phyloP scores from a whole-genome alignment of 2,113 vertebrate genomes.

The Eretmochelys imbricata region DNA sequence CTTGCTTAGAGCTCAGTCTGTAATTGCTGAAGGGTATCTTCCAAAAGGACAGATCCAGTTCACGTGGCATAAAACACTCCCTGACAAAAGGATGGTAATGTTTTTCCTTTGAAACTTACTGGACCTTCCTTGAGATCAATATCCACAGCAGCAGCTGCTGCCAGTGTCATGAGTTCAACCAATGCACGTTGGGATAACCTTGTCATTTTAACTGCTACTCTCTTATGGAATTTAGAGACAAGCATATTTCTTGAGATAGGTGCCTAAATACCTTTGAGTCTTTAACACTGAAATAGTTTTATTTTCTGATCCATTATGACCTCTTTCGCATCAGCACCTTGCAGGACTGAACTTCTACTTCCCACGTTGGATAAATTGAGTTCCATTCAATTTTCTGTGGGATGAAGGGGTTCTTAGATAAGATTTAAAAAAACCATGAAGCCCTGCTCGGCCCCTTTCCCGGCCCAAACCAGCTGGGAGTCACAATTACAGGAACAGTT shows the following conservation, averaged over 20 bases:
- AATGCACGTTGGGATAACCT: not conserved
- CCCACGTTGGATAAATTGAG: no score
- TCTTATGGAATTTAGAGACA: not conserved
- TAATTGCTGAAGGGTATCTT: not conserved
- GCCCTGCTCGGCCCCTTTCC: no score
- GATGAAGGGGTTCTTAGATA: not conserved
- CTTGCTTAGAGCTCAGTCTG: not conserved
- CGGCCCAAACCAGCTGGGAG: no score
- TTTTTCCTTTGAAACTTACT: not conserved
- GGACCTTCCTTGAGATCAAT: not conserved
- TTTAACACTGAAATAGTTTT: no score
- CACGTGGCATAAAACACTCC: not conserved
- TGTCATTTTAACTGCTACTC: accelerated
- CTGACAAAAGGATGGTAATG: not conserved
- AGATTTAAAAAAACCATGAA: not conserved
- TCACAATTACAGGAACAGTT: no score
- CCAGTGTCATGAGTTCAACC: not conserved
- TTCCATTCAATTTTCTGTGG: not conserved
- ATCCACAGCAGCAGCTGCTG: not conserved
- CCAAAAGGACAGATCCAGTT: not conserved
- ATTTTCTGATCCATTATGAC: no score
- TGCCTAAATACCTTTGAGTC: no score
- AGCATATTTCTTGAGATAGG: not conserved
- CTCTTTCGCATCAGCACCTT: no score
- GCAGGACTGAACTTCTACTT: not conserved